phyloP scores from a whole-genome alignment of 2,888 invertebrate species.

The Drosophila borborema region DNA sequence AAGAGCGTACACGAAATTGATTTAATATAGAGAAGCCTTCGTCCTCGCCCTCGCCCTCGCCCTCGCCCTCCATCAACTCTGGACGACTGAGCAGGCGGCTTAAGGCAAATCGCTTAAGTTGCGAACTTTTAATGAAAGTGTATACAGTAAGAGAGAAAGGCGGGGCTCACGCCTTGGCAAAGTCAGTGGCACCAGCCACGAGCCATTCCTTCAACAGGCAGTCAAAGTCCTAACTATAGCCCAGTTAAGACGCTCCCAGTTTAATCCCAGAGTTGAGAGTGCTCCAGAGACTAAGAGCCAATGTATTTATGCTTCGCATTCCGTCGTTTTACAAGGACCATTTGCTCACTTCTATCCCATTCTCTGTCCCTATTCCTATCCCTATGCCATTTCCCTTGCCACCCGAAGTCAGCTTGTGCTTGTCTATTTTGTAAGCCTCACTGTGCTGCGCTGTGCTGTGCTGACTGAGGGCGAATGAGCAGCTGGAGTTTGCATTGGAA shows the following conservation, averaged over 20 bases:
- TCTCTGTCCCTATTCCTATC: neutral
- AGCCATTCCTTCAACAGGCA: constrained; percentile 32
- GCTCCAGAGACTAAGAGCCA: constrained; percentile 71
- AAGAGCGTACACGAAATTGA: constrained; percentile 44
- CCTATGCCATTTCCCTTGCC: neutral
- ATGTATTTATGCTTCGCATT: constrained; percentile 65
- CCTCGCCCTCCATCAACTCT: neutral
- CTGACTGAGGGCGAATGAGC: constrained; percentile 6
- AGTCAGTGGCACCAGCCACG: constrained; percentile 6
- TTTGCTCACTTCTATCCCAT: neutral
- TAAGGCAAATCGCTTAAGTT: constrained; percentile 75
- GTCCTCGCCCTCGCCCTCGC: too few species aligned
- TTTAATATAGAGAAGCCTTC: constrained; percentile 32
- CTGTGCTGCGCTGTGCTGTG: neutral
- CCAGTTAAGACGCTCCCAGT: constrained; percentile 68
- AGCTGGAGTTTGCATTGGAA: constrained; percentile 31
- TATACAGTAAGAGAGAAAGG: neutral
- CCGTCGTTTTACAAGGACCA: constrained; percentile 48
- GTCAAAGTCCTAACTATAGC: constrained; percentile 71
- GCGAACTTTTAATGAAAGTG: constrained; percentile 68
- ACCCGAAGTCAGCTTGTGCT: constrained; percentile 23
- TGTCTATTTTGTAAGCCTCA: constrained; percentile 69
- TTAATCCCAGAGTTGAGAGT: constrained; percentile 75
- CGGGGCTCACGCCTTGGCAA: constrained; percentile 11
- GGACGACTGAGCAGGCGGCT: constrained; percentile 39